Percentiles rank a stretch among this genome's conserved stretches.
Evolutionary conservation across 1,140 invertebrate genomes (phyloP).

Genomic region (Doryteuthis pealeii): DNA sequence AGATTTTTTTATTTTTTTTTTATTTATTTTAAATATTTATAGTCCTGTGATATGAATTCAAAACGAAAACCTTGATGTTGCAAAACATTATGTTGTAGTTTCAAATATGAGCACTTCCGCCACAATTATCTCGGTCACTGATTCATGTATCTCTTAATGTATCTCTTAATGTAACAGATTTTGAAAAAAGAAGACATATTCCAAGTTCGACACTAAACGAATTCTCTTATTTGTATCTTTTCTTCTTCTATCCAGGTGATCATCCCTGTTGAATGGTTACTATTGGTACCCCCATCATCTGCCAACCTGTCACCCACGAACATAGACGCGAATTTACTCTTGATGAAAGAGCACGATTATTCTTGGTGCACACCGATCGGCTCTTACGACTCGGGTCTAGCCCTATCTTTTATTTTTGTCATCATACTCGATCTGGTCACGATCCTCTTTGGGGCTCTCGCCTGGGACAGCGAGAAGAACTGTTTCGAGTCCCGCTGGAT

Average conservation of each 20-base stretch:
- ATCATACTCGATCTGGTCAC: conserved; percentile 60
- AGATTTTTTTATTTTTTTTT: conserved; percentile 10
- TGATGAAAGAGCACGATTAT: conserved; percentile 37
- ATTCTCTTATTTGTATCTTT: too few relatives aligned
- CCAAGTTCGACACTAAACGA: too few relatives aligned
- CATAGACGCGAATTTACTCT: neutral
- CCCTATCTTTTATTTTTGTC: conserved; percentile 61
- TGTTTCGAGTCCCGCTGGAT: conserved; percentile 63
- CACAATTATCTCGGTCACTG: too few relatives aligned
- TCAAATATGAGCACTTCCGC: too few relatives aligned
- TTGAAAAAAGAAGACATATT: too few relatives aligned
- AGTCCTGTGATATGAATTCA: too few relatives aligned
- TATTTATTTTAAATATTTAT: too few relatives aligned
- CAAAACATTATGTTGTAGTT: too few relatives aligned
- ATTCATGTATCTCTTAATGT: too few relatives aligned
- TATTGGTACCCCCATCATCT: conserved; percentile 40
- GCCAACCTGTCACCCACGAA: conserved; percentile 17
- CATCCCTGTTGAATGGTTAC: conserved; percentile 50
- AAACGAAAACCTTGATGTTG: too few relatives aligned
- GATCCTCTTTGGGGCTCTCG: conserved; percentile 57
- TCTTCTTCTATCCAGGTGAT: conserved; percentile 50
- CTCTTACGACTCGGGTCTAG: conserved; percentile 59
- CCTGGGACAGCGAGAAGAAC: conserved; percentile 58
- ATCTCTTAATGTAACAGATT: too few relatives aligned
- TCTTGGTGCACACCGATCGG: conserved; percentile 48